These are phyloP conservation scores for Drosophila mimica DNA, from an alignment of 2,888 invertebrate species.

Conservation along the genomic window DNA sequence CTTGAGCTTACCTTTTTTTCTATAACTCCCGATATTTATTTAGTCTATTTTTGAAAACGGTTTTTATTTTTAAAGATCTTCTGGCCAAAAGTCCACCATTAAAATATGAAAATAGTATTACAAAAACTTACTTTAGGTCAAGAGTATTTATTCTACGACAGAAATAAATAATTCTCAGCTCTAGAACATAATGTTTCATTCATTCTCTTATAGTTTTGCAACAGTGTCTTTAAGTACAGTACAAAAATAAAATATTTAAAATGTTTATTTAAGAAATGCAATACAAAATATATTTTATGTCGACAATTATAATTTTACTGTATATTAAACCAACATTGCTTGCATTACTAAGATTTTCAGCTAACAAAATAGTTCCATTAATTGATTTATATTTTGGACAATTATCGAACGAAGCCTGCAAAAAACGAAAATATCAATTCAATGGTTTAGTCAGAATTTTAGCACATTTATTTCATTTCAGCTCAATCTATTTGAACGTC, in stretches of 20 bases:
- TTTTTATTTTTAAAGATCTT: background rate
- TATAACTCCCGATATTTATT: background rate
- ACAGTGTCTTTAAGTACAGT: background rate
- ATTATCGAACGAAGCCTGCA: background rate
- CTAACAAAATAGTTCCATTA: background rate
- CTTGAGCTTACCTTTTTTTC: background rate
- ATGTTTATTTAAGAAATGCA: background rate
- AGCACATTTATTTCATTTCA: background rate
- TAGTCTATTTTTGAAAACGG: background rate
- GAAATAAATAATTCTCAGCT: background rate
- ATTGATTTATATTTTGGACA: background rate
- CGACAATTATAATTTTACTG: background rate
- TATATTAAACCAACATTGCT: background rate
- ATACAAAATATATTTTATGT: background rate
- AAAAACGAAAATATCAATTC: background rate
- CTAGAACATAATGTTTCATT: background rate
- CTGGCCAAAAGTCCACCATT: background rate
- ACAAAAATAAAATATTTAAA: too few relatives aligned
- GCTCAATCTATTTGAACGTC: background rate
- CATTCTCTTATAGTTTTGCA: background rate
- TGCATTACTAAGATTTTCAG: background rate
- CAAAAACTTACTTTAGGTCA: background rate
- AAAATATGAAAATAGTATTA: background rate
- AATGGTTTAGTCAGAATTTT: background rate
- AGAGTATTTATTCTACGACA: background rate